phyloP scores from a whole-genome alignment of 2,797 vertebrate species.

The Myotis vivesi region DNA sequence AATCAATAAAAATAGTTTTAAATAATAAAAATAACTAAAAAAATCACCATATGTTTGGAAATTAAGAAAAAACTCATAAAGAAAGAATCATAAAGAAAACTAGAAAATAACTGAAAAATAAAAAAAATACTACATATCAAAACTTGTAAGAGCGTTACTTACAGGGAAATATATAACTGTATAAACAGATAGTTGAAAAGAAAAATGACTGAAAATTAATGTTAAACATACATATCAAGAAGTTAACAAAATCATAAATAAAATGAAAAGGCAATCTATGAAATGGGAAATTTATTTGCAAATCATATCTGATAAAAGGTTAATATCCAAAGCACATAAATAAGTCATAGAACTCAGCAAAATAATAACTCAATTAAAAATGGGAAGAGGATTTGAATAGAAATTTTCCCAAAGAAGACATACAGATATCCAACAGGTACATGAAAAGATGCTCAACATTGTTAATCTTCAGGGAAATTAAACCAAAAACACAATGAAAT shows the following conservation, averaged over 20 bases:
- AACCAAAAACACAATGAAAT: not conserved
- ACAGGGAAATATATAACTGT: not conserved
- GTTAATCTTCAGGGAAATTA: not conserved
- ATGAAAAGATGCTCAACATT: not conserved
- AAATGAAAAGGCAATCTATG: not conserved
- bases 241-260: not conserved
- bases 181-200: not conserved
- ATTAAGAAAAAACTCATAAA: not conserved
- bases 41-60: not conserved
- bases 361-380: not conserved
- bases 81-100: not conserved
- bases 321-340: not conserved
- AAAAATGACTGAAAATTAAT: slow-evolving; percentile 8
- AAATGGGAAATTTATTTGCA: not conserved
- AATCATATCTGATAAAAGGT: not conserved
- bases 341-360: not conserved
- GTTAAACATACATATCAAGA: not conserved
- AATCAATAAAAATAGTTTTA: no score
- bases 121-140: slow-evolving; percentile 13
- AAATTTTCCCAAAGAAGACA: not conserved
- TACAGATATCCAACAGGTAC: not conserved
- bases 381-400: not conserved
- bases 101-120: not conserved
- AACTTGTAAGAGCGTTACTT: not conserved
- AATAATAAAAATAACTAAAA: not conserved